These are phyloP conservation scores for Beaufortia kweichowensis DNA, from an alignment of 2,113 vertebrate species.

Conservation along the genomic window DNA sequence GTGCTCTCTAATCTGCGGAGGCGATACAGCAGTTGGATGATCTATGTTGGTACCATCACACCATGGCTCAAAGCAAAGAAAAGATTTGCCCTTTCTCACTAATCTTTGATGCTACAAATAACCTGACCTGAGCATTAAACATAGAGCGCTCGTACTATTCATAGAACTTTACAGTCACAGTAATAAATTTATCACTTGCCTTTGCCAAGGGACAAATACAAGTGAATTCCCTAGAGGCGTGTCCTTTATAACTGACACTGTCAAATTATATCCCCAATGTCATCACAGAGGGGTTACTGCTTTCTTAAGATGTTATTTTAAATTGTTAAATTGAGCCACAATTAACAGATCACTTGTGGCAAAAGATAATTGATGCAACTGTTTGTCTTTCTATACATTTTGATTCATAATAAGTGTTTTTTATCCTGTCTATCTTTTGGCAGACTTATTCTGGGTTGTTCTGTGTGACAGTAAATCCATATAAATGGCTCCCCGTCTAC, in stretches of 20 bases:
- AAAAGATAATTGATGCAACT: too few relatives aligned
- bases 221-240: constrained; percentile 19
- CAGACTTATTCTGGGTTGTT: constrained; percentile 95
- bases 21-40: constrained; percentile 91
- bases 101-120: constrained; percentile 51
- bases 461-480: constrained; percentile 93
- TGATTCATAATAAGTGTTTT: not conserved
- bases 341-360: too few relatives aligned
- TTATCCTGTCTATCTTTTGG: not conserved
- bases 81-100: constrained; percentile 47
- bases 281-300: not conserved
- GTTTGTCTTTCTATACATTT: too few relatives aligned
- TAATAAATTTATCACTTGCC: constrained; percentile 36
- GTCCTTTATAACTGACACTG: constrained; percentile 19
- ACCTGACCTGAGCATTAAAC: constrained; percentile 36
- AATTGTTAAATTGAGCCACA: not conserved
- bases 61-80: constrained; percentile 33
- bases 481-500: constrained; percentile 95
- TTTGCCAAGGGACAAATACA: constrained; percentile 31
- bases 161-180: constrained; percentile 30
- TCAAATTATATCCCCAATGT: constrained; percentile 1
- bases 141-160: constrained; percentile 36
- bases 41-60: constrained; percentile 81
- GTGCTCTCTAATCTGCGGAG: constrained; percentile 85
- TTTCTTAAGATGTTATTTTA: not conserved